Evolutionary conservation across 2,797 vertebrate species (phyloP), one percentile per base, ranked within the genome.

Genomic region (Gymnocypris eckloni): DNA sequence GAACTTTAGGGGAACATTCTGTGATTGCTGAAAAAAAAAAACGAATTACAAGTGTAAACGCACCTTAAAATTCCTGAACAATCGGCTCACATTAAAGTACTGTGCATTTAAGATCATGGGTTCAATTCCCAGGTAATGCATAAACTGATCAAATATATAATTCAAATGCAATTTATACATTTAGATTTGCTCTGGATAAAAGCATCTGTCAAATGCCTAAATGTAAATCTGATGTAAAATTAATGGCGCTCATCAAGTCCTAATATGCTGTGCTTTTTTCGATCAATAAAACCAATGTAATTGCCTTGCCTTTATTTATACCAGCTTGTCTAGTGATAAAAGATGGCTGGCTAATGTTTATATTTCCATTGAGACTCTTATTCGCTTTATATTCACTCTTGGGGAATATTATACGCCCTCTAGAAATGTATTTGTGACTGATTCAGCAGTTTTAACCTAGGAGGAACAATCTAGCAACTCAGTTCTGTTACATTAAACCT

Each of bases 171-270:
- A 6, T 71, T 12, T 18, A 20, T 33, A 4, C 72, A 37, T 33
- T 75, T 75, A 11, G 18, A 37, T 39, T 56, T 22, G 52, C 11
- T 37, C 16, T 20, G 25, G 48, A 76, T 54, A 52, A 50, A 72
- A 13, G 50, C 73, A 56, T 77, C 25, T n/a, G 11, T 33, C 50
- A 39, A 77, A 59, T 56, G 28, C 33, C 56, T 56, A 39, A n/a
- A 54, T 12, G 16, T 33, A 78, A 59, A 39, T 56, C 52, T 78
- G 37, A 59, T 78, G 3, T 41, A 78, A 78, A 41, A 78, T 78
- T 59, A 59, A 59, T 59, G 66, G 59, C 39, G 41, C 41, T 66
- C 41, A 18, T 25, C 41, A 1, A 25, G 59, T 72, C 41, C 22
- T n/a, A n/a, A 6, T 45, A 10, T 41, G 4, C 41, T 43, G 56